These are phyloP conservation scores for Aphidius gifuensis DNA, from an alignment of 1,140 invertebrate genomes.

Conservation along the genomic window DNA sequence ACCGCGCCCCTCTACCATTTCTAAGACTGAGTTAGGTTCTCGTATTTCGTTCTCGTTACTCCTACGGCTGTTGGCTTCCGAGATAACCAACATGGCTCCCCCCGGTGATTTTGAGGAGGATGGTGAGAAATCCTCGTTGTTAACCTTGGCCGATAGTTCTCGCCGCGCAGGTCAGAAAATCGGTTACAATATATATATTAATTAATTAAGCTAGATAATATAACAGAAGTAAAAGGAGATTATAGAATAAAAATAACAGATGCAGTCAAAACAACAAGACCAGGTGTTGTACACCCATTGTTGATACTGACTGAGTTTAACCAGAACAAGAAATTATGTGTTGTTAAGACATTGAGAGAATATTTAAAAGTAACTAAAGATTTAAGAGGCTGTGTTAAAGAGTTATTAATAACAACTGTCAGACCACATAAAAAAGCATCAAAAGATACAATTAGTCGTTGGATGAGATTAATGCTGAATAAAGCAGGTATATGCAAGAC, in stretches of 20 bases:
- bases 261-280: constrained; percentile 17
- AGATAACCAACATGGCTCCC: no score
- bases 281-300: constrained; percentile 9
- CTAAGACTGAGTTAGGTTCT: no score
- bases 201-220: constrained; percentile 17
- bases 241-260: constrained; percentile 20
- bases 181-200: no score
- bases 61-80: no score
- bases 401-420: constrained; percentile 15
- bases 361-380: constrained; percentile 11
- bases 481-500: constrained; percentile 12
- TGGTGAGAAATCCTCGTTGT: no score
- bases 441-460: constrained; percentile 19
- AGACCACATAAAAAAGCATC: constrained; percentile 19
- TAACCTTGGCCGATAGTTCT: no score
- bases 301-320: constrained; percentile 11
- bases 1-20: no score
- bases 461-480: constrained; percentile 17
- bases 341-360: constrained; percentile 5
- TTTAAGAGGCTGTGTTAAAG: background rate
- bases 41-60: no score
- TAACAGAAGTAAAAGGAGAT: constrained; percentile 7
- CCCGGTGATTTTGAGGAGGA: no score
- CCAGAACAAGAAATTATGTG: constrained; percentile 11
- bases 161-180: no score